Base-by-base conservation (phyloP, 2,113 vertebrate genomes). In the Arenaria interpres region DNA sequence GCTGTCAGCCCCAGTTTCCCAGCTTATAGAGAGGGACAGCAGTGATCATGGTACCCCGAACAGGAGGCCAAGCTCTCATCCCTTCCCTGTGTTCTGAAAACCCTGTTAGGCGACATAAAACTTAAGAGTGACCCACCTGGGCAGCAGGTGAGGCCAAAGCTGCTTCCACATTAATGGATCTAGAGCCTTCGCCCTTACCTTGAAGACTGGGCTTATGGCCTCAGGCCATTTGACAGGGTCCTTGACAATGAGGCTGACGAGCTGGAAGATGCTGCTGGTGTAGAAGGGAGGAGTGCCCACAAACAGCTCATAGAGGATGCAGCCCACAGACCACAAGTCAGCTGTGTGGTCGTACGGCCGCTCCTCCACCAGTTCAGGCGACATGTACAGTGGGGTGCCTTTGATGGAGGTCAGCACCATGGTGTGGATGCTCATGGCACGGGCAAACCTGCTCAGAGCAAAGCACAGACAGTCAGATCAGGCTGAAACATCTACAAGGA, bases 371-470 rank as follows among this genome's bases (percentile, higher is more conserved):
- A 99, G 97, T 97, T 99, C 99, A 19, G 99, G 99, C 63, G 99
- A 99, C 99, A 99, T 99, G 96, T 99, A 99, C 60, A 99, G 98
- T 0, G 99, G 99, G 1, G 99, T 99, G 75, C 99, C 99, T 95
- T 99, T 99, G 97, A 99, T 99, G 72, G 99, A 99, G 3, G 99
- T 99, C 97, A 99, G 97, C 94, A 99, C 99, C 97, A 99, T 97
- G 1, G 99, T 99, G 89, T 99, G 99, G 91, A 99, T 98, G 60
- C 99, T 99, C 99, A 99, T 99, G 54, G 99, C 98, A 90, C 99
- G 98, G 19, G 99, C 99, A 98, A 99, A 99, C 51, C 99, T 99
- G 89, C 39, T 93, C 80, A 74, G 59, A 95, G 50, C 37, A 63
- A 69, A 89, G 63, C 28, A 81, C 23, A 89, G 67, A 14, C 14